Percentiles rank a stretch among this genome's conserved stretches.
Evolutionary conservation across 2,797 vertebrate genomes (phyloP).

Genomic region (Lithobates pipiens): DNA sequence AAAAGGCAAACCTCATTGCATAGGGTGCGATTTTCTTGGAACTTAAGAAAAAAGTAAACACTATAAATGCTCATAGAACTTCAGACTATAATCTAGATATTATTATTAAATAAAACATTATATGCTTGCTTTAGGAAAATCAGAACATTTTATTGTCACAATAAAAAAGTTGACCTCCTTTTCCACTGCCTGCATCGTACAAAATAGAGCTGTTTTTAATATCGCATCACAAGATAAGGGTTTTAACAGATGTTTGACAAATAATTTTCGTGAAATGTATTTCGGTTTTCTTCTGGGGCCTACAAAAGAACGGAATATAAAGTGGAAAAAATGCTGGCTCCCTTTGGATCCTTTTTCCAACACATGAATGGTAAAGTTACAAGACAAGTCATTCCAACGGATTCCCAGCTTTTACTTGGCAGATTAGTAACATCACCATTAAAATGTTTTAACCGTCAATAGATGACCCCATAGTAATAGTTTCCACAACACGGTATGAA

Average conservation of each 20-base stretch:
- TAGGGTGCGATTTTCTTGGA: too few species aligned
- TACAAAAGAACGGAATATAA: conserved; percentile 44
- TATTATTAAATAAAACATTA: too few species aligned
- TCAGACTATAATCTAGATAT: too few species aligned
- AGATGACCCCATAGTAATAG: neutral
- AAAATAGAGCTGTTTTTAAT: conserved; percentile 42
- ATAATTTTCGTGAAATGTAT: conserved; percentile 30
- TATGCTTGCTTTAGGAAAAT: too few species aligned
- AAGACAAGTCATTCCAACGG: conserved; percentile 5
- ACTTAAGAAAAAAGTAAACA: too few species aligned
- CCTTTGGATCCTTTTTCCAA: conserved; percentile 37
- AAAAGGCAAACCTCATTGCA: too few species aligned
- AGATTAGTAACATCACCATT: conserved; percentile 7
- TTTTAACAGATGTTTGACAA: conserved; percentile 52
- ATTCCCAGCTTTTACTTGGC: conserved; percentile 5
- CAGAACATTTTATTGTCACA: too few species aligned
- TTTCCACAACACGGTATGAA: neutral
- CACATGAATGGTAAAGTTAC: conserved; percentile 21
- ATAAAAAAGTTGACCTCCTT: too few species aligned
- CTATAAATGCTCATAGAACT: too few species aligned
- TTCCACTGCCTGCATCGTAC: neutral
- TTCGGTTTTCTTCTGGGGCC: conserved; percentile 41
- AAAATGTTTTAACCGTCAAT: neutral
- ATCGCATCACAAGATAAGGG: conserved; percentile 24
- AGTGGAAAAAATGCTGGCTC: conserved; percentile 36